Base-by-base conservation (phyloP, 1,140 invertebrate genomes). In the Babylonia areolata region DNA sequence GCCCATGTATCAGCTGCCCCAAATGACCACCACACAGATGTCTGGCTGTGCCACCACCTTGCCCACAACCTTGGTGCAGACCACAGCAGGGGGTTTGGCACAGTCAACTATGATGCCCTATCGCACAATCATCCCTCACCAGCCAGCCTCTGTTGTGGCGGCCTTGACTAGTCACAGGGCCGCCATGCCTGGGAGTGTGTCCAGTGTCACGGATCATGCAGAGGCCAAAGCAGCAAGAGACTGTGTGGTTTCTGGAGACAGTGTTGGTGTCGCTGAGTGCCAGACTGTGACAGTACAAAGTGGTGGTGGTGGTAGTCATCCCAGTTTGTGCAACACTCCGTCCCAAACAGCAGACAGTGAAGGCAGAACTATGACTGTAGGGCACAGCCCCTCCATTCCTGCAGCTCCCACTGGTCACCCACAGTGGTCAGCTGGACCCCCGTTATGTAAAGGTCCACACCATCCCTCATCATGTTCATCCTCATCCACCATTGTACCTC, bases 1-100 rank as follows among this genome's bases (percentile, higher is more conserved):
- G 58, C 82, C 82, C 31, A 28, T 84, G 28, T 84, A 84, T 31
- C 40, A 69, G 54, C 64, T 73, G 82, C 82, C 82, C 23, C 82
- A 84, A 6, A 79, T 86, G 31, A 71, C 83, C 37, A 71, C 77
- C 20, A 85, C 86, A 37, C 87, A 86, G 79, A 86, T 87, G 20
- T 86, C 87, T 86, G 84, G 88, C 81, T 88, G 84, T 64, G 71
- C 33, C 82, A 35, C 82, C 82, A 33, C 64, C 6, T 33, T 84
- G 11, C 82, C 58, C 64, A 73, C 58, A 3, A 33, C 82, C 64
- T 35, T 73, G 64, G 82, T 84, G 33, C 82, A 84, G 82, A 82
- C 81, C 39, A 39, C 51, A 1, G 58, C 64, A 2, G n/a, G 73
- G 23, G 37, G 33, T 6, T n/a, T 9, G 37, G 15, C 35, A 3